Base-by-base conservation (phyloP, 2,113 vertebrate species). In the Bothrops jararaca region DNA sequence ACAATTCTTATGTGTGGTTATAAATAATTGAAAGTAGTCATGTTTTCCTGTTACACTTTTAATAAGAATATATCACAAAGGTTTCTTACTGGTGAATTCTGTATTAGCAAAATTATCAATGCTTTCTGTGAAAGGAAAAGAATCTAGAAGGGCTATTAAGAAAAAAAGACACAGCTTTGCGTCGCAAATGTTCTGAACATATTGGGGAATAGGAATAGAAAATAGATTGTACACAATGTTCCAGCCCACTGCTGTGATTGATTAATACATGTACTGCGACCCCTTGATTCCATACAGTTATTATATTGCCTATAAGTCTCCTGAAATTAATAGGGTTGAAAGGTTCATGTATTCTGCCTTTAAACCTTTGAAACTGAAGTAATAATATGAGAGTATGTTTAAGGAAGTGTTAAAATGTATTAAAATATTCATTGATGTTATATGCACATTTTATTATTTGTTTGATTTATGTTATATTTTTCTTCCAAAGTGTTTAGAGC, bases 91-190 rank as follows among this genome's bases (percentile, higher is more conserved):
- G 88, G 34, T n/a, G 85, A 53, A 20, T 45, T 69, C 91, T 92
- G 0, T 20, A 52, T 1, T n/a, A 85, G 39, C 60, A n/a, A 22
- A 11, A 92, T 29, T 92, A 88, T 8, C 1, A 20, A 8, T 92
- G n/a, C 11, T 3, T 90, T 34, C 91, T 11, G 53, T 4, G 12
- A 85, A 94, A 85, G 39, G 87, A 45, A 12, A 93, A 74, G 29
- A 3, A 23, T 26, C 56, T 0, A 0, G 0, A 15, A 9, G 15
- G 57, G 26, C 2, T 56, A 86, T 90, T 45, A 87, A 45, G 20
- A 64, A 48, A 89, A 89, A 58, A 64, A 88, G 52, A 42, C 42
- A 1, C 52, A 34, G 5, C 39, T 34, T 88, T 9, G 13, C 50
- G 5, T n/a, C 29, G 52, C 45, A 92, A 64, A 87, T 58, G 9